Base-by-base conservation (phyloP, 2,888 invertebrate genomes). In the Nesidiocoris tenuis region DNA sequence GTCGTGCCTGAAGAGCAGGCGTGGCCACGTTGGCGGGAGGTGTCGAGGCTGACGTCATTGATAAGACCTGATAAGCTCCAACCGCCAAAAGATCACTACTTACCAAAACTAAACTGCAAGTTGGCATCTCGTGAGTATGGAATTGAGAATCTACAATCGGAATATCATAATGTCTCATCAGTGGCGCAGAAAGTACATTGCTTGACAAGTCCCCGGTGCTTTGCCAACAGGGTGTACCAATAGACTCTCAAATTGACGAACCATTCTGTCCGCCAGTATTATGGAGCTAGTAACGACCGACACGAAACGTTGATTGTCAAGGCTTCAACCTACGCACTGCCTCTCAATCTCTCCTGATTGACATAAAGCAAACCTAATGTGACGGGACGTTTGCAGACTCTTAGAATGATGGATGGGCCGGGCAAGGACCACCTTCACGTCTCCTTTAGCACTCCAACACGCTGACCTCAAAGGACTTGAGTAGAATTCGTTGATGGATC, bases 361-460 rank as follows among this genome's bases (percentile, higher is more conserved):
- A 70, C 70, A 70, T 70, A 70, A 70, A 70, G 70, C 70, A 59
- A 70, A 59, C 70, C 59, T 70, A 70, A 70, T 70, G 70, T 70
- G 70, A 70, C 70, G 59, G 39, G 39, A 39, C 12, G 39, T 39
- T 39, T 12, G 39, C 39, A 39, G 39, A 12, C 39, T 39, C 39
- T 3, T 39, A 39, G 12, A 39, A 39, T 39, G 39, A 39, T 39
- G 39, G 39, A 39, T 39, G 12, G 39, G 12, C 39, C 39, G 39
- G 39, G 12, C 39, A 39, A 12, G 39, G 39, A 39, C 39, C 39
- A 7, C 39, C 3, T 3, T 39, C 39, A 39, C 12, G 39, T 39
- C 5, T 39, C 39, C 39, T 39, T 39, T 39, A 39, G 5, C 5
- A 39, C 5, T 39, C 3, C 39, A 12, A 39, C 39, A 7, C 39